Conservation (phyloP, 2,797 vertebrate species). For the Alectoris magna region DNA sequence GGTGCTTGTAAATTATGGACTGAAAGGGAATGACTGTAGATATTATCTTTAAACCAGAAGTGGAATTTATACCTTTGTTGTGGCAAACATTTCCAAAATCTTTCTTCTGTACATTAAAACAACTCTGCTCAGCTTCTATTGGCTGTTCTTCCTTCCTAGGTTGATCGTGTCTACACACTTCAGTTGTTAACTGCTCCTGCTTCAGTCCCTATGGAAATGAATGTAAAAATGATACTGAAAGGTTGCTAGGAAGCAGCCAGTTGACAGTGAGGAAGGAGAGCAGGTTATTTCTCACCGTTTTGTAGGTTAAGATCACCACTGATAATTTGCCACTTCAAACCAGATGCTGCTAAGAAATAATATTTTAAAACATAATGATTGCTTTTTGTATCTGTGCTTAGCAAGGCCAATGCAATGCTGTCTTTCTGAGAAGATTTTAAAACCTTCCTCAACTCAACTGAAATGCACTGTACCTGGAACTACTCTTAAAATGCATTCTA, state of each 20-base stretch:
- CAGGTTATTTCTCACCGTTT: background rate
- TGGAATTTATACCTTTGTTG: background rate
- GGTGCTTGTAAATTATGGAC: background rate
- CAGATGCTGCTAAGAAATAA: background rate
- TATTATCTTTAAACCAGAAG: background rate
- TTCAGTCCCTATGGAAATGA: background rate
- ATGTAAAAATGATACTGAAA: constrained; percentile 23
- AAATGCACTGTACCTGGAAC: background rate
- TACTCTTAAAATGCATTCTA: background rate
- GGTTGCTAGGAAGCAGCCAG: constrained; percentile 49
- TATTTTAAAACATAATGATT: background rate
- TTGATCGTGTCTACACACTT: background rate
- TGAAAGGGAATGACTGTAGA: background rate
- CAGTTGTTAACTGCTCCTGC: background rate
- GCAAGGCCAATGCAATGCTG: background rate
- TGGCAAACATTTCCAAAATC: background rate
- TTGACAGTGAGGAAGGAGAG: background rate
- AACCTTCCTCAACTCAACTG: background rate
- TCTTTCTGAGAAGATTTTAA: background rate
- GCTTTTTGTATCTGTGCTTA: background rate
- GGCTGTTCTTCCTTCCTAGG: background rate
- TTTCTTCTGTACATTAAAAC: background rate
- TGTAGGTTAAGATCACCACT: background rate
- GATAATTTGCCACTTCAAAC: background rate
- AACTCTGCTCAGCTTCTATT: background rate